These are phyloP conservation scores for Oxyura jamaicensis DNA, from an alignment of 2,113 vertebrate genomes.

Conservation along the genomic window DNA sequence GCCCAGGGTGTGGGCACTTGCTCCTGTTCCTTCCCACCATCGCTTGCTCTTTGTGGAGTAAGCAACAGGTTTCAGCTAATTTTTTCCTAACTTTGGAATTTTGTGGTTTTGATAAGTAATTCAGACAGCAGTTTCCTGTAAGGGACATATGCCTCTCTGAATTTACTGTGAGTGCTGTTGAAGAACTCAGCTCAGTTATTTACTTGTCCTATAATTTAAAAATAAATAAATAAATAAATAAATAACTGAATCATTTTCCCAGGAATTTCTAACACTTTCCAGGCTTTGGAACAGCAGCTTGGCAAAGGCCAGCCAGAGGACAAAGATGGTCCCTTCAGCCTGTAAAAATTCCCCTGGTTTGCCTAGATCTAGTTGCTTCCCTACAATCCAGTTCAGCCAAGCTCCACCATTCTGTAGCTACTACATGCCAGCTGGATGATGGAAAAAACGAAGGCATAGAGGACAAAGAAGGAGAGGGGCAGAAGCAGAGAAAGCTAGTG, in stretches of 20 bases:
- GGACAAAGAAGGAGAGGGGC: neutral
- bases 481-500: neutral
- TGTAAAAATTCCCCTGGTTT: neutral
- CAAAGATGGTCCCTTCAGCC: neutral
- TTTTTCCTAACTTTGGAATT: neutral
- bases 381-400: neutral
- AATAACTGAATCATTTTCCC: neutral
- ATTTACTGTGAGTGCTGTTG: fast-evolving
- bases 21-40: neutral
- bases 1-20: neutral
- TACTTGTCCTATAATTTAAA: neutral
- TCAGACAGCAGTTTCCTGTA: neutral
- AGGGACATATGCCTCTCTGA: neutral
- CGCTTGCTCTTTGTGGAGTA: neutral
- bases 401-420: neutral
- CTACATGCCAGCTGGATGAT: neutral
- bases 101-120: neutral
- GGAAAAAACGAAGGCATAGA: neutral
- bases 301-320: neutral
- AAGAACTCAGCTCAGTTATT: neutral
- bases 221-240: neutral
- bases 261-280: neutral
- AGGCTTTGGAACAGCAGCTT: neutral
- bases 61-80: neutral
- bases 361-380: neutral